Percentiles rank a stretch among this genome's conserved stretches.
phyloP scores from a whole-genome alignment of 2,888 invertebrate species.

The Portevinia maculata region DNA sequence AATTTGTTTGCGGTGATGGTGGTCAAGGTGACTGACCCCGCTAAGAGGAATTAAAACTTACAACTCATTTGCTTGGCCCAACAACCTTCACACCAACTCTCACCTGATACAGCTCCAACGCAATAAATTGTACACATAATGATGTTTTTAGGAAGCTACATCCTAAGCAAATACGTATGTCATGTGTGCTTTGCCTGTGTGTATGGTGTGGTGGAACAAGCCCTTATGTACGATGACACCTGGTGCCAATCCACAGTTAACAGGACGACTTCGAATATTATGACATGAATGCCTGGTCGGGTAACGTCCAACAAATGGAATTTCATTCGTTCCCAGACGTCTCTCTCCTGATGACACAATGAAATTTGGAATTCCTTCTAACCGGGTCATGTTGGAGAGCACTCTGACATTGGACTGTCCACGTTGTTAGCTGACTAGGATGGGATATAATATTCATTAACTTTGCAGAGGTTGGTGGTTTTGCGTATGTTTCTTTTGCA shows the following conservation, averaged over 20 bases:
- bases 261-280: conserved; percentile 67
- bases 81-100: not conserved
- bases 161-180: conserved; percentile 24
- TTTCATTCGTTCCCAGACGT: conserved; percentile 64
- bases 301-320: conserved; percentile 67
- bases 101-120: conserved; percentile 5
- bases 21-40: too few species aligned
- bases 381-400: conserved; percentile 35
- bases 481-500: conserved; percentile 9
- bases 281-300: conserved; percentile 62
- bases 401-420: conserved; percentile 48
- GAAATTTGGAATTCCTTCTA: conserved; percentile 58
- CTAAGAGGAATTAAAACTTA: conserved; percentile 50
- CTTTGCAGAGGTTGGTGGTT: conserved; percentile 24
- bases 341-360: conserved; percentile 56
- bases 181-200: conserved; percentile 13
- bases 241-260: conserved; percentile 63
- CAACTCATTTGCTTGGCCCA: conserved; percentile 39
- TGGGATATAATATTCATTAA: conserved; percentile 68
- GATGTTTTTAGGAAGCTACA: conserved; percentile 55
- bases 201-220: conserved; percentile 7
- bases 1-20: too few species aligned
- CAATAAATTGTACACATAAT: conserved; percentile 46
- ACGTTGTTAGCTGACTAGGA: conserved; percentile 56
- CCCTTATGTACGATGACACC: conserved; percentile 59